A percentile compares a stretch with the other conserved stretches of the same genome.
phyloP scores from a whole-genome alignment of 2,888 invertebrate genomes.

The Heteromurus nitidus region DNA sequence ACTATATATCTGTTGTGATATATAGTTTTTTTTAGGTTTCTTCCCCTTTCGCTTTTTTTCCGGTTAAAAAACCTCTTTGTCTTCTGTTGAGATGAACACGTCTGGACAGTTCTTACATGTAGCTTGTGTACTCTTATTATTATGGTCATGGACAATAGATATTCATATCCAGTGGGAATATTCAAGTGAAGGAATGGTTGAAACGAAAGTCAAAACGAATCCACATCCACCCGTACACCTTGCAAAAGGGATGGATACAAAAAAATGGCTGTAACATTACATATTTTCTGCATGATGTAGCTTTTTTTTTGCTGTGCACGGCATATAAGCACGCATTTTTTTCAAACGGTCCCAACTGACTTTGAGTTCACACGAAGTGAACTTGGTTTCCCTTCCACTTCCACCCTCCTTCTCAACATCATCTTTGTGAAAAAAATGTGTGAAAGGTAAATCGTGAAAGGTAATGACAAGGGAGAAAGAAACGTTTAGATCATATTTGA shows the following conservation, averaged over 20 bases:
- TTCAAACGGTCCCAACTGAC: constrained; percentile 16
- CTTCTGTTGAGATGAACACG: not conserved
- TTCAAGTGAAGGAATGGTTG: not conserved
- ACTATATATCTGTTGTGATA: no score
- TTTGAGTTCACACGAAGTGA: not conserved
- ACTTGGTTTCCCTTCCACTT: not conserved
- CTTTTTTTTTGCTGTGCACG: not conserved
- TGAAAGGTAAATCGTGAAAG: not conserved
- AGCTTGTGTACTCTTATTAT: not conserved
- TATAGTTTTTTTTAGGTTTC: not conserved
- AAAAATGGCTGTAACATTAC: no score
- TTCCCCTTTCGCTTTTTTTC: not conserved
- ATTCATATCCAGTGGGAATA: constrained; percentile 3
- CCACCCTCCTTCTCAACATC: not conserved
- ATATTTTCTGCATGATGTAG: not conserved
- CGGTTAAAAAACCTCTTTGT: not conserved
- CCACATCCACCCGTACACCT: no score
- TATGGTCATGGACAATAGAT: not conserved
- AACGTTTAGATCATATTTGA: not conserved
- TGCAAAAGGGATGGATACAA: no score
- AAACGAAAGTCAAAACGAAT: not conserved
- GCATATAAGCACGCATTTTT: not conserved
- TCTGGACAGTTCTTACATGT: no score
- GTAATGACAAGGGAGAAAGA: not conserved
- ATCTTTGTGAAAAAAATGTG: not conserved